Evolutionary conservation across 2,888 invertebrate species (phyloP), one percentile per base, ranked within the genome.

Genomic region (Xylocampa areola): DNA sequence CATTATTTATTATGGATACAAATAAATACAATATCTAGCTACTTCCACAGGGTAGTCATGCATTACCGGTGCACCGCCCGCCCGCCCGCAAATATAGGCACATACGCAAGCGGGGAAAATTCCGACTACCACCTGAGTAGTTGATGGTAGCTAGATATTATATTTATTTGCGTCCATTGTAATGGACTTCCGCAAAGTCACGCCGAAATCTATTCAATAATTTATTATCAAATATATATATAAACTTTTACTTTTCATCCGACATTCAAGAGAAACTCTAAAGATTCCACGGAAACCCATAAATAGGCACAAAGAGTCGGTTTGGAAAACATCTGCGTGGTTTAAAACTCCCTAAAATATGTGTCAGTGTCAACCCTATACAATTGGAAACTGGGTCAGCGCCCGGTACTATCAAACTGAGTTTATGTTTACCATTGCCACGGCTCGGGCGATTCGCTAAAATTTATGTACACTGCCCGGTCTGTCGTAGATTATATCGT

Each of bases 331-430:
- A 45, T 51, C 30, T 57, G 39, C 50, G 50, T 50, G 51, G 47
- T 44, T 50, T 57, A 39, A 69, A 68, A 66, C 30, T 25, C 35
- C 57, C 19, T 47, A 40, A 66, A 69, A 64, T 51, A 41, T 68
- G 64, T 64, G 64, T 64, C 64, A 68, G 45, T 68, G 61, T 29
- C 73, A 64, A 51, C 61, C 68, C 59, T 64, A 39, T 44, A 54
- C 47, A 58, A 16, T 33, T 19, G 27, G 41, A 8, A 62, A 64
- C 44, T 68, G 44, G 75, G 75, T 65, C 68, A 72, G 35, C 19
- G 35, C 43, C 55, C 35, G 39, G 43, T 74, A 70, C 67, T 59
- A 74, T 43, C 54, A 51, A 48, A 63, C 57, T 43, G 25, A 47
- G 53, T 62, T 63, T 61, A 68, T 57, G 63, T 53, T 50, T 43